Evolutionary conservation across 2,888 invertebrate species (phyloP).

Genomic region (Callosobruchus maculatus): DNA sequence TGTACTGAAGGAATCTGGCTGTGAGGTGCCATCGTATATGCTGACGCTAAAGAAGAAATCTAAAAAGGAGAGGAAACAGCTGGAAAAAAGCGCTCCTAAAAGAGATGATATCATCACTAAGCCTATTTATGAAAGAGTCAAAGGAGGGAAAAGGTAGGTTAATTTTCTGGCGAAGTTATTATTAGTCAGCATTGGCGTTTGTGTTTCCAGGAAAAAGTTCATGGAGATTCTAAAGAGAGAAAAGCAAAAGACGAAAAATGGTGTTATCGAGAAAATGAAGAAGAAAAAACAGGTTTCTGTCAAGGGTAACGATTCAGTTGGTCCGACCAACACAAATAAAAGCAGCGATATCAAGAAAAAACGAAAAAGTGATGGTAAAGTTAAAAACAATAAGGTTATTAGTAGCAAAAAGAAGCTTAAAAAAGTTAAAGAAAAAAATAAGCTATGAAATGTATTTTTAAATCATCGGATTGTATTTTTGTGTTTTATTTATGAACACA

Average conservation of each 20-base stretch:
- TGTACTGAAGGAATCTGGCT: conserved; percentile 87
- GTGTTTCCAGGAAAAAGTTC: conserved; percentile 10
- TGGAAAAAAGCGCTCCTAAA: conserved; percentile 59
- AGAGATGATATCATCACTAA: conserved; percentile 66
- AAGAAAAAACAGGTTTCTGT: background rate
- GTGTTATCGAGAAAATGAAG: background rate
- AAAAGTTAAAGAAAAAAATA: background rate
- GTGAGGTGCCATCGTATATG: conserved; percentile 90
- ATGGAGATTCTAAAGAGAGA: conserved; percentile 11
- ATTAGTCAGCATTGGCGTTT: background rate
- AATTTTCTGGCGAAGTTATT: background rate
- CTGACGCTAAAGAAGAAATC: conserved; percentile 67
- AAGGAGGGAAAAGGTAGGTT: conserved; percentile 41
- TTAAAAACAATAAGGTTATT: background rate
- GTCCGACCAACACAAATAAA: no score
- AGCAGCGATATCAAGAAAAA: background rate
- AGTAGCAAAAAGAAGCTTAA: background rate
- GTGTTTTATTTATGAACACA: background rate
- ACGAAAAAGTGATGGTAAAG: background rate
- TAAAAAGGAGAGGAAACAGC: conserved; percentile 58
- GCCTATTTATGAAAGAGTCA: conserved; percentile 48
- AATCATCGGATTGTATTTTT: background rate
- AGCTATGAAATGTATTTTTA: background rate
- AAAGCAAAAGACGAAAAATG: background rate
- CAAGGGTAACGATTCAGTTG: no score